phyloP scores from a whole-genome alignment of 2,888 invertebrate genomes.

The Drosophila mulleri region DNA sequence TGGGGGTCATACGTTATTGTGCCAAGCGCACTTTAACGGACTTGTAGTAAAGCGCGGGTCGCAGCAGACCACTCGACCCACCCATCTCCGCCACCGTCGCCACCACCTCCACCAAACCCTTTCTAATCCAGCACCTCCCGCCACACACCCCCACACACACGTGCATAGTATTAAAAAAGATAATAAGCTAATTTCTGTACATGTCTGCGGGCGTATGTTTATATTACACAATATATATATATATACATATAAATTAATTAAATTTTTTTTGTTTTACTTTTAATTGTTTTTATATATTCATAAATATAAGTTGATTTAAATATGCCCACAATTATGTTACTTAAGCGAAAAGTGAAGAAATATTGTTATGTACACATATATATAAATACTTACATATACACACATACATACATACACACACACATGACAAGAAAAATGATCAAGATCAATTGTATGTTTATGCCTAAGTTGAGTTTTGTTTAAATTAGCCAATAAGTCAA shows the following conservation, averaged over 20 bases:
- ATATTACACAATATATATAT: conserved; percentile 13
- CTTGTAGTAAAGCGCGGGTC: conserved; percentile 74
- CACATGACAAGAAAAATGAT: conserved; percentile 37
- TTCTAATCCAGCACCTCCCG: not conserved
- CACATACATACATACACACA: conserved; percentile 9
- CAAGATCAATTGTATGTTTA: conserved; percentile 34
- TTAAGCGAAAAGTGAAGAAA: conserved; percentile 31
- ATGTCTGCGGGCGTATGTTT: conserved; percentile 55
- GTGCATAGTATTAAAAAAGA: conserved; percentile 60
- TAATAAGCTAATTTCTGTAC: conserved; percentile 36
- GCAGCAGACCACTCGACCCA: conserved; percentile 26
- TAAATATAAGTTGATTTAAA: conserved; percentile 35
- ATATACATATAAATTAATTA: conserved; percentile 3
- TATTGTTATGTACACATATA: conserved; percentile 27
- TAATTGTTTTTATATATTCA: conserved; percentile 44
- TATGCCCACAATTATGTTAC: conserved; percentile 40
- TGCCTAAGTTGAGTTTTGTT: conserved; percentile 46
- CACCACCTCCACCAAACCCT: conserved; percentile 4
- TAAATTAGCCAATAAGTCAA: conserved; percentile 40
- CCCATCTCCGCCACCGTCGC: not conserved
- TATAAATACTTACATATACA: not conserved
- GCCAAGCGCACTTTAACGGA: conserved; percentile 81
- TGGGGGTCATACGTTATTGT: conserved; percentile 83
- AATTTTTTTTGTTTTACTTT: conserved; percentile 34
- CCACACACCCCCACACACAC: conserved; percentile 25